Evolutionary conservation across 2,113 vertebrate species (phyloP), one percentile per base, ranked within the genome.

Genomic region (Atlantisia rogersi): DNA sequence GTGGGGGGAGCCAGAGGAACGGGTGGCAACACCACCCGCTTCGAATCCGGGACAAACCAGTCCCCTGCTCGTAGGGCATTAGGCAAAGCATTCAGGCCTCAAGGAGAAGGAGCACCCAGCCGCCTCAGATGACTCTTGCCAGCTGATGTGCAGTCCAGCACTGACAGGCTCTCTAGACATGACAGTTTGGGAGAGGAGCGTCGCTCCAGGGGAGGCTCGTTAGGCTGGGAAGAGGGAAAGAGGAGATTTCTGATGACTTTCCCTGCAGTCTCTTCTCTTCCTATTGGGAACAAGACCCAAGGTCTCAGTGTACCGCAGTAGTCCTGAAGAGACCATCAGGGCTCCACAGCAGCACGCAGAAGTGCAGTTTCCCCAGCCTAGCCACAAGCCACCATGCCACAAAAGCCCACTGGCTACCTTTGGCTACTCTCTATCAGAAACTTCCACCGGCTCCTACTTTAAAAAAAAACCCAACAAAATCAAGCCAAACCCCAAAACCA

Each of bases 81-180:
- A 76, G 87, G 82, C 90, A 93, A 82, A 11, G 28, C 32, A 58
- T 50, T 74, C 84, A 85, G 63, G 81, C 94, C 74, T 68, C 67
- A 48, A 75, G 91, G 53, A 95, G 65, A 82, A 89, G 84, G 75
- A 93, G 90, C 68, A 80, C 60, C 87, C 90, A 77, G 85, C 37
- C 2, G 42, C 71, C 89, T 92, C 39, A n/a, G 74, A 94, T 62
- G 58, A 89, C 89, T 95, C 63, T 12, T 29, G 68, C 79, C 79
- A 77, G 87, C 79, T 90, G 90, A 92, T 67, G 94, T 82, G 63
- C 53, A 0, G 39, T 55, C 85, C 86, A 55, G 2, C 4, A 26
- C 69, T 65, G 70, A 82, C 40, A 50, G 78, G 74, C 77, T 91
- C 81, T 74, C 56, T 4, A 60, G 77, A 84, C 1, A 2, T 32